Evolutionary conservation across 2,888 invertebrate species (phyloP), one percentile per base, ranked within the genome.

Genomic region (Drosophila prolongata): DNA sequence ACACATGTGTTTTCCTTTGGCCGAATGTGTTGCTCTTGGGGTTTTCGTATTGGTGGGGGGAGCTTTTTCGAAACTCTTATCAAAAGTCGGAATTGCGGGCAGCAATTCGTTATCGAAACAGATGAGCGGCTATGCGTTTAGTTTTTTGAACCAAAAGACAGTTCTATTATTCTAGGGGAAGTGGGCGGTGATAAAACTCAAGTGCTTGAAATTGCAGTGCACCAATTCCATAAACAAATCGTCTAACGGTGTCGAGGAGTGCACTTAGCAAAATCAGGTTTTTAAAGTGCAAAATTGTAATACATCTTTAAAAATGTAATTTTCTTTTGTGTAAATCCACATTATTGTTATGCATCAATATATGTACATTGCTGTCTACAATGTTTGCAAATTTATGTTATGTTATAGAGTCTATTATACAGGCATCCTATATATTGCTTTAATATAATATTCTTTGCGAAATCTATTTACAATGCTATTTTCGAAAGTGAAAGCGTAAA

Each of bases 1-100:
- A 30, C 16, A 27, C 42, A 14, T 46, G 34, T 73, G 56, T 46
- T 46, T 73, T 42, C 73, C 42, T 64, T 64, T 52, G 38, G 35
- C 13, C 40, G 50, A 64, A 46, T 37, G 47, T 55, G 73, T 55
- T 72, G 70, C 71, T 70, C 27, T 47, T 34, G 34, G 14, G 38
- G 16, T 13, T 35, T 54, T 14, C 2, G 4, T 14, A 3, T 11
- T 34, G 55, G 46, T 68, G 24, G 68, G 35, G 68, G 46, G 66
- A 66, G 66, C 66, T 66, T 66, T 65, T 66, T 66, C 68, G 68
- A 47, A 68, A 55, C 66, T 55, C 66, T 66, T 66, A 66, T 66
- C 66, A 66, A 30, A 55, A 42, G 66, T 40, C 44, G 37, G 65
- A 68, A 35, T 53, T 42, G 58, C 53, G 53, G 47, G 14, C 5